Base-by-base conservation (phyloP, 2,113 vertebrate genomes). In the Zapornia atra region DNA sequence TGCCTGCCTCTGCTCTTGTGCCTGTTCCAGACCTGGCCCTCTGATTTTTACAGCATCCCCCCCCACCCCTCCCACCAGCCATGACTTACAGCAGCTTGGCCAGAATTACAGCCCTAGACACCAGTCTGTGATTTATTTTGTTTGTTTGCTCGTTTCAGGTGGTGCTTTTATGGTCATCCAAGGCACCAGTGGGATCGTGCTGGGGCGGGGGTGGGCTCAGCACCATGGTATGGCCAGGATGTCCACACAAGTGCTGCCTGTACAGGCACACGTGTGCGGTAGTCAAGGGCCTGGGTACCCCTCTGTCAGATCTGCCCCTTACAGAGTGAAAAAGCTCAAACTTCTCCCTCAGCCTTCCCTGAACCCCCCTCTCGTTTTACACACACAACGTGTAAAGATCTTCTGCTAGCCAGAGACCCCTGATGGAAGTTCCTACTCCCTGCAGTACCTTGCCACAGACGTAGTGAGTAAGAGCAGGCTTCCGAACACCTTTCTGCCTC, bases 361-460 rank as follows among this genome's bases (percentile, higher is more conserved):
- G 12, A 66, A 88, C 82, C 86, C 72, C 44, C 48, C 48, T 44
- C 36, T 3, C 10, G 60, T 79, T 60, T 65, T 0, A 0, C 71
- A 59, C 38, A n/a, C 2, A 2, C 2, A 24, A 13, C 56, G 48
- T 82, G 29, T 15, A 71, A 61, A 86, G 88, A 95, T 94, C 36
- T 54, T 70, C 88, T 96, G 94, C 73, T 87, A 93, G 69, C 91
- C 96, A 96, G 89, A 96, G 93, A 95, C 92, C 88, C 89, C 94
- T 96, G 95, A 97, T 95, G 96, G 96, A 95, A 82, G 86, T 73
- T 92, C 54, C 70, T 59, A 46, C 89, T 71, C 65, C 90, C 92
- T 96, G 93, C 94, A 95, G 20, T 71, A 93, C 88, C 95, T 82
- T 54, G 68, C 5, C 0, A 0, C 54, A 40, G 76, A 83, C 7